Conservation (phyloP, 35 echinoderm and acorn worm species). For the Patiria miniata region DNA sequence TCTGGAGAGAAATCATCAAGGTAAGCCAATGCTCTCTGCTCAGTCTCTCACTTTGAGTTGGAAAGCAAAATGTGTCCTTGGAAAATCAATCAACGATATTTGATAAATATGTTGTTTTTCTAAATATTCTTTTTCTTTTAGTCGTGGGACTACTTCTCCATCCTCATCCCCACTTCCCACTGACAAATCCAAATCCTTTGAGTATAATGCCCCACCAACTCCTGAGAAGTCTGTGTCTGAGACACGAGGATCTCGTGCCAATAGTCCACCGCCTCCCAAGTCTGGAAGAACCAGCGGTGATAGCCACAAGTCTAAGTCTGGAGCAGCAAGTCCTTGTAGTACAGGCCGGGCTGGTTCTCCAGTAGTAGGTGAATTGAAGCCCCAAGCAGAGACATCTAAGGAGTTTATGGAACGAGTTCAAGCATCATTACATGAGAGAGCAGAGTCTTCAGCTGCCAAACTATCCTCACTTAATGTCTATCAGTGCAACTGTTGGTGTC, state of each 20-base stretch:
- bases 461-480: constrained; percentile 75
- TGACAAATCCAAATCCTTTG: constrained; percentile 17
- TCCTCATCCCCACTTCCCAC: constrained; percentile 18
- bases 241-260: not conserved
- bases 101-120: not conserved
- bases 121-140: not conserved
- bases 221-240: not conserved
- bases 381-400: constrained; percentile 16
- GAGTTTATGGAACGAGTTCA: not conserved
- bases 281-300: not conserved
- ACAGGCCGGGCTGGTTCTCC: not conserved
- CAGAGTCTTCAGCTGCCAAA: constrained; percentile 14
- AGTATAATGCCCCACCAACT: not conserved
- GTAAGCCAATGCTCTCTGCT: not conserved
- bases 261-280: not conserved
- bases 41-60: not conserved
- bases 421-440: constrained; percentile 17
- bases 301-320: constrained; percentile 8
- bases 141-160: constrained; percentile 1
- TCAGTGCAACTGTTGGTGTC: constrained; percentile 98
- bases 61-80: not conserved
- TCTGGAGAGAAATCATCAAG: constrained; percentile 32
- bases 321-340: not conserved
- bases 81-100: too few species aligned
- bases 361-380: not conserved